phyloP scores from a whole-genome alignment of 2,888 invertebrate genomes.

The Agrotis segetum region DNA sequence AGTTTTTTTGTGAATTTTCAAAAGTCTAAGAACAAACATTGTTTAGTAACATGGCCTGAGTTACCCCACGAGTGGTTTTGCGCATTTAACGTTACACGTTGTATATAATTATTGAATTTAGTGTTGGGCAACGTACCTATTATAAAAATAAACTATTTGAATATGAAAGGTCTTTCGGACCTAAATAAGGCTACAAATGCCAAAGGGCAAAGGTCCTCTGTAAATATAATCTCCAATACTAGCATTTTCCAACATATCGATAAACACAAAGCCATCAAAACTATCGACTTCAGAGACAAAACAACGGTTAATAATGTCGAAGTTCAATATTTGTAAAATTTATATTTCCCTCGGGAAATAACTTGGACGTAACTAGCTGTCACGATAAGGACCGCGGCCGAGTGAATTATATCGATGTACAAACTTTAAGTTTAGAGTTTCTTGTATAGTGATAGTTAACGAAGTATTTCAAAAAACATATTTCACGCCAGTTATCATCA shows the following conservation, averaged over 20 bases:
- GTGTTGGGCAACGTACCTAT: no score
- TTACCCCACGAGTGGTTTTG: no score
- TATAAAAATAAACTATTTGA: not conserved
- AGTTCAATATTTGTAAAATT: conserved; percentile 43
- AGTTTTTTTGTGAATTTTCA: no score
- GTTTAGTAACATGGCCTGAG: no score
- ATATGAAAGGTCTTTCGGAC: not conserved
- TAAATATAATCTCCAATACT: not conserved
- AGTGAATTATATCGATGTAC: conserved; percentile 35
- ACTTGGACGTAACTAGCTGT: conserved; percentile 38
- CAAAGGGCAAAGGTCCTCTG: not conserved
- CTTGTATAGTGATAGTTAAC: not conserved
- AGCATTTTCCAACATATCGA: not conserved
- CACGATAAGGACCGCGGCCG: conserved; percentile 34
- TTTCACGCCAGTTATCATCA: no score
- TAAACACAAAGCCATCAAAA: not conserved
- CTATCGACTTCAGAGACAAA: conserved; percentile 11
- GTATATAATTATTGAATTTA: no score
- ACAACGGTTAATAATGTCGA: conserved; percentile 24
- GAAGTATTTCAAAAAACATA: not conserved
- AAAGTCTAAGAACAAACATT: no score
- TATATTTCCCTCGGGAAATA: conserved; percentile 52
- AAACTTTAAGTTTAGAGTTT: conserved; percentile 23
- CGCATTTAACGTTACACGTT: no score
- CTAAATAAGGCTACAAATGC: no score